phyloP scores from a whole-genome alignment of 2,797 vertebrate genomes.

The Ammospiza maritima region DNA sequence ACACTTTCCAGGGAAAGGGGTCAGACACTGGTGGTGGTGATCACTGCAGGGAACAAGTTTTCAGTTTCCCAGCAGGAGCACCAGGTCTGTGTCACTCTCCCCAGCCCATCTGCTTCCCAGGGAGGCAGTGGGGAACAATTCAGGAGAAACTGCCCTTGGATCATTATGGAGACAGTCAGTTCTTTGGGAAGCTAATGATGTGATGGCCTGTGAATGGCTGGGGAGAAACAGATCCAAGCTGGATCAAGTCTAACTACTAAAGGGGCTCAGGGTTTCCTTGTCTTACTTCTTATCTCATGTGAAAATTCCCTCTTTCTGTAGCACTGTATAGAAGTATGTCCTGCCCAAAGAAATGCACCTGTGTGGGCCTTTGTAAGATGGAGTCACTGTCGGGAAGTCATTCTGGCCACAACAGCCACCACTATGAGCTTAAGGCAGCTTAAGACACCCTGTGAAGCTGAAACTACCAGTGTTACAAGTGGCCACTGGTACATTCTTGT shows the following conservation, averaged over 20 bases:
- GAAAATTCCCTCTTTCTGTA: neutral
- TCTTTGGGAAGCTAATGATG: neutral
- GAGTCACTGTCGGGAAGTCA: neutral
- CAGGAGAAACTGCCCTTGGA: neutral
- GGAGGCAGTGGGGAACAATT: neutral
- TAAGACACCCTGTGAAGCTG: neutral
- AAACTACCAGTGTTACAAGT: neutral
- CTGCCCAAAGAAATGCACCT: neutral
- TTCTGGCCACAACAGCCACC: neutral
- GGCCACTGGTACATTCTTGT: neutral
- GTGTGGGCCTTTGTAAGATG: neutral
- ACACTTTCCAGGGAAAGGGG: slow-evolving; percentile 60
- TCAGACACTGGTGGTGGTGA: neutral
- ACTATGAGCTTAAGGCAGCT: neutral
- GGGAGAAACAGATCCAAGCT: neutral
- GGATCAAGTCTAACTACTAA: neutral
- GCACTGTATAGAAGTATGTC: neutral
- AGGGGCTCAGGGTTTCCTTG: neutral
- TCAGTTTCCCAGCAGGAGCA: neutral
- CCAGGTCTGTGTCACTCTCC: fast-evolving
- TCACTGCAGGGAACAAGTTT: neutral
- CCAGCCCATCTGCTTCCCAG: neutral
- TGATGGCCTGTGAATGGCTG: neutral
- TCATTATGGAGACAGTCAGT: neutral
- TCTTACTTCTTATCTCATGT: neutral